A percentile compares a stretch with the other conserved stretches of the same genome.
Conservation (phyloP, 2,888 invertebrate species). For the Sthenelais limicola region DNA sequence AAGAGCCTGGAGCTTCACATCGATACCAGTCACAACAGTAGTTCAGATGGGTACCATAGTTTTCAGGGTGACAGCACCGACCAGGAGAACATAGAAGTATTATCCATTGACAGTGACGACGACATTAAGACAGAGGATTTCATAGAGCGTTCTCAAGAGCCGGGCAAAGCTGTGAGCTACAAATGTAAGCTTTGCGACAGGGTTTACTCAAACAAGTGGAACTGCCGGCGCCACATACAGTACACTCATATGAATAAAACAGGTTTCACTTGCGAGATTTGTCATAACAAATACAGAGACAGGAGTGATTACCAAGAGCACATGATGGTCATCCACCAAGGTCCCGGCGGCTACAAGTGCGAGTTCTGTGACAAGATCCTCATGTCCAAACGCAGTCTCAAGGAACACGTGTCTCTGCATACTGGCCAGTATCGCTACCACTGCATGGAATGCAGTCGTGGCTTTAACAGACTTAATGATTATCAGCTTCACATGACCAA, state of each 20-base stretch:
- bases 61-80: conserved; percentile 19
- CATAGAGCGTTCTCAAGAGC: conserved; percentile 23
- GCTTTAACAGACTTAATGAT: conserved; percentile 32
- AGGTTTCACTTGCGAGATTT: conserved; percentile 31
- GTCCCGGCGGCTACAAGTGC: conserved; percentile 33
- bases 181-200: conserved; percentile 28
- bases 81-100: conserved; percentile 32
- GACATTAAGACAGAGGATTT: conserved; percentile 29
- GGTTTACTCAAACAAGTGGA: conserved; percentile 36
- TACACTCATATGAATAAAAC: conserved; percentile 33
- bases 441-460: conserved; percentile 27
- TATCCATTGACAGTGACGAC: conserved; percentile 21
- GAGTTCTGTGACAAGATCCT: conserved; percentile 36
- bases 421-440: conserved; percentile 36
- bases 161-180: conserved; percentile 29
- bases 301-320: conserved; percentile 31
- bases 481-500: conserved; percentile 34
- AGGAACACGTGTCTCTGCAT: conserved; percentile 23
- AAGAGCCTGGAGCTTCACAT: no score
- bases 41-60: conserved; percentile 23
- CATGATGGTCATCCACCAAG: conserved; percentile 13
- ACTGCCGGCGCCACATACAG: conserved; percentile 36
- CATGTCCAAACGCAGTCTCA: conserved; percentile 34
- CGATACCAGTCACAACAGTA: no score
- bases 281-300: conserved; percentile 29